Base-by-base conservation (phyloP, 1,140 invertebrate genomes). In the Drosophila ananassae region DNA sequence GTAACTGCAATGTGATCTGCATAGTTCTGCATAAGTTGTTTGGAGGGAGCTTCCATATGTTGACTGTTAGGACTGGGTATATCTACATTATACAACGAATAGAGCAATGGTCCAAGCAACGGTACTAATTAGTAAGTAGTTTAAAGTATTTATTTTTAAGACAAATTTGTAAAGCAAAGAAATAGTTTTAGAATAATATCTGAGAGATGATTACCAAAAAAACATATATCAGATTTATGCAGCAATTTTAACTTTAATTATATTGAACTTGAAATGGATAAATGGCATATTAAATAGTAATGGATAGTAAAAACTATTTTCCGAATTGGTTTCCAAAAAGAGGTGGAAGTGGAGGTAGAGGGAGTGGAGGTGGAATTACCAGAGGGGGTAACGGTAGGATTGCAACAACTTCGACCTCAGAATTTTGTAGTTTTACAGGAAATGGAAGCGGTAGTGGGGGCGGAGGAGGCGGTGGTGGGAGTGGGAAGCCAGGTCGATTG, bases 61-160 rank as follows among this genome's bases (percentile, higher is more conserved):
- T 7, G 2, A 37, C 13, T 55, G 3, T 51, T 52, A 12, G 22
- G 24, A 5, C 24, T 54, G 25, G 68, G 68, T 50, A 55, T 13
- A 46, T 73, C 56, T 6, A 50, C 32, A 37, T 48, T 63, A 22
- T 72, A 63, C 9, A 72, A 30, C 3, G 39, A 71, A 13, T 44
- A 44, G 5, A 44, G 13, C 64, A 60, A 25, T 5, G 24, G 24
- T 25, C 24, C 24, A 25, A 25, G 24, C 5, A 25, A 17, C 17
- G 17, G 17, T 17, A 17, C 17, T 17, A 3, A 5, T 5, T 25
- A 51, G 17, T 17, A 17, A 17, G 0, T 17, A 17, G 17, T 0
- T 17, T 17, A 17, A 1, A 1, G 17, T 17, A 17, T 17, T 17
- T 17, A 17, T 17, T 17, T 17, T 17, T 17, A 17, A 17, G 1